phyloP scores from a whole-genome alignment of 2,888 invertebrate species.

The Drosophila mimica region DNA sequence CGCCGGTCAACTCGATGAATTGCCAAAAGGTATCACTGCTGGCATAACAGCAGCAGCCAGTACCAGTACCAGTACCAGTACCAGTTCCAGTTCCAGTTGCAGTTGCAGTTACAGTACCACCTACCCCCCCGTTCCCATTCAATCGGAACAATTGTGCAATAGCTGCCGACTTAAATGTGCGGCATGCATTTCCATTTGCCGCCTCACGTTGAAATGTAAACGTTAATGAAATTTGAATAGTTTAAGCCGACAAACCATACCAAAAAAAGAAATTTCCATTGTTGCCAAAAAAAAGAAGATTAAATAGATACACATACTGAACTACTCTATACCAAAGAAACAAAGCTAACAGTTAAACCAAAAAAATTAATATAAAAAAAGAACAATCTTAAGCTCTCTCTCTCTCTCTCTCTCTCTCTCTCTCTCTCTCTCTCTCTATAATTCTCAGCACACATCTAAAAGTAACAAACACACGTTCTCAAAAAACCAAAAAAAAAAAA shows the following conservation, averaged over 20 bases:
- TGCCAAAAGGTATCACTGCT: constrained; percentile 84
- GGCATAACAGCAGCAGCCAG: constrained; percentile 80
- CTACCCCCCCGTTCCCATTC: constrained; percentile 7
- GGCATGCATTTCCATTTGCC: constrained; percentile 46
- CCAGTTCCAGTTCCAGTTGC: constrained; percentile 36
- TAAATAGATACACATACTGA: constrained; percentile 21
- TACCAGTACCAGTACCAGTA: constrained; percentile 59
- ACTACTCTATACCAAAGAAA: constrained; percentile 44
- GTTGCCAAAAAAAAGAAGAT: constrained; percentile 67
- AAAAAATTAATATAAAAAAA: constrained; percentile 13
- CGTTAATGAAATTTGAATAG: constrained; percentile 36
- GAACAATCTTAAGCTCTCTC: constrained; percentile 15
- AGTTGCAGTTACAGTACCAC: constrained; percentile 17
- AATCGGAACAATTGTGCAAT: constrained; percentile 73
- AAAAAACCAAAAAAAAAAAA: constrained; percentile 12
- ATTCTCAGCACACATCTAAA: constrained; percentile 34
- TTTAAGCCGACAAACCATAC: constrained; percentile 33
- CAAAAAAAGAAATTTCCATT: constrained; percentile 57
- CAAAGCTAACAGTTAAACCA: constrained; percentile 43
- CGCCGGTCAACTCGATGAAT: constrained; percentile 78
- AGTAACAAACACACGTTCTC: constrained; percentile 14
- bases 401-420: neutral
- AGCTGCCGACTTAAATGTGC: constrained; percentile 47
- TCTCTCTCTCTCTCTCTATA: constrained; percentile 6
- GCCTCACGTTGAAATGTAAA: constrained; percentile 30